Percentiles rank a stretch among this genome's conserved stretches.
These are phyloP conservation scores for Dryoscopus gambensis DNA, from an alignment of 2,113 vertebrate genomes.

Conservation along the genomic window DNA sequence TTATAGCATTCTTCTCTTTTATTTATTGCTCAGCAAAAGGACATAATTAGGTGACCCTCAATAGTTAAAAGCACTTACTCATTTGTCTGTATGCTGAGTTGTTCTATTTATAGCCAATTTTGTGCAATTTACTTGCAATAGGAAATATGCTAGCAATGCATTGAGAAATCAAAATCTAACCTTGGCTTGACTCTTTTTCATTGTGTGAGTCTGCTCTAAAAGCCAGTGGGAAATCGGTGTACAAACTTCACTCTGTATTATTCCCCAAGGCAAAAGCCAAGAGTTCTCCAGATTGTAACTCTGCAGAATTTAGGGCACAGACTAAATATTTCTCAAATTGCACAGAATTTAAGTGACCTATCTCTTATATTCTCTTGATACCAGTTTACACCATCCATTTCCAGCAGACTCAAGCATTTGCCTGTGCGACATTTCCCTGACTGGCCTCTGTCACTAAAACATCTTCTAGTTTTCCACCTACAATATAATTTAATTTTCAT, in stretches of 20 bases:
- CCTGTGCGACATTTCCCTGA: not conserved
- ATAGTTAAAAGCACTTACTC: not conserved
- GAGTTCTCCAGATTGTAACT: not conserved
- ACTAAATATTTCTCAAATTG: not conserved
- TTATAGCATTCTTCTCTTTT: not conserved
- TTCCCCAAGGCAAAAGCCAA: not conserved
- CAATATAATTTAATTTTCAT: not conserved
- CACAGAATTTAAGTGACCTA: not conserved
- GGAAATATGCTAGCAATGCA: not conserved
- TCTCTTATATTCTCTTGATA: not conserved
- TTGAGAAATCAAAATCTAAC: slow-evolving; percentile 20
- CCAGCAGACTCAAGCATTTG: not conserved
- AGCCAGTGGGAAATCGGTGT: not conserved
- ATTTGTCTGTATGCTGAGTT: not conserved
- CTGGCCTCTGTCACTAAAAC: not conserved
- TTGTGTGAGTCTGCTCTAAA: not conserved
- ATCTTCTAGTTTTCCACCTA: not conserved
- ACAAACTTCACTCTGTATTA: not conserved
- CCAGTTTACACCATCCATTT: not conserved
- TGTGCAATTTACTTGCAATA: slow-evolving; percentile 2
- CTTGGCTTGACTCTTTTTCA: not conserved
- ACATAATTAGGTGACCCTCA: not conserved
- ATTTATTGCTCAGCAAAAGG: not conserved
- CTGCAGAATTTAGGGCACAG: slow-evolving; percentile 18
- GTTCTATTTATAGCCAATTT: not conserved